Percentiles rank a stretch among this genome's conserved stretches.
Conservation (phyloP, 2,113 vertebrate species). For the Monopterus albus region DNA sequence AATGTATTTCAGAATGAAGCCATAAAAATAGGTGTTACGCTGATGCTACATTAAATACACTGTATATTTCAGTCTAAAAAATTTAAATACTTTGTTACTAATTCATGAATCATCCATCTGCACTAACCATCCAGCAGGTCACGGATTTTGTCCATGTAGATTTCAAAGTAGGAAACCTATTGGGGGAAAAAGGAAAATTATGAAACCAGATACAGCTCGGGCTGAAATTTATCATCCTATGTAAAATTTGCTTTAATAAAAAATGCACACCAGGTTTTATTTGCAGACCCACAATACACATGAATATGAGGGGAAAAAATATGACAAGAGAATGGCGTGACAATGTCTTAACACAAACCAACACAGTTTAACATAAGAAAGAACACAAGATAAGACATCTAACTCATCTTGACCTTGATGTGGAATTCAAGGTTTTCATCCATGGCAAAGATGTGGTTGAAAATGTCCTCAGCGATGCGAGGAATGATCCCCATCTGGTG, state of each 20-base stretch:
- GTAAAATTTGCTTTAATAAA: no score
- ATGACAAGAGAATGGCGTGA: no score
- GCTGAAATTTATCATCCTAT: no score
- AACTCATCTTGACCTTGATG: conserved; percentile 85
- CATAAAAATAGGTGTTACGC: no score
- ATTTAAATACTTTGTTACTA: no score
- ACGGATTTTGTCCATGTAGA: conserved; percentile 95
- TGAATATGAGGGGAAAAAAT: neutral
- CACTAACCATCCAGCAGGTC: conserved; percentile 91
- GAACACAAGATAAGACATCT: neutral
- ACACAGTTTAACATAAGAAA: neutral
- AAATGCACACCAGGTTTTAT: no score
- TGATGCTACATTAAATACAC: neutral
- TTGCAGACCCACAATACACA: no score
- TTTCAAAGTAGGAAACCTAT: conserved; percentile 95
- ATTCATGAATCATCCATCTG: no score
- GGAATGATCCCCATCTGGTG: conserved; percentile 97
- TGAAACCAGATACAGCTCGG: no score
- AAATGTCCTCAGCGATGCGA: conserved; percentile 93
- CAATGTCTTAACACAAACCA: neutral
- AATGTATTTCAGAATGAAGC: neutral
- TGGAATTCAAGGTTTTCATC: conserved; percentile 97
- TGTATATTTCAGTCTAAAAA: no score
- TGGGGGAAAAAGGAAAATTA: neutral
- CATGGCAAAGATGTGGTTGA: conserved; percentile 96